Base-by-base conservation (phyloP, 2,113 vertebrate genomes). In the Gallinago jamesoni region DNA sequence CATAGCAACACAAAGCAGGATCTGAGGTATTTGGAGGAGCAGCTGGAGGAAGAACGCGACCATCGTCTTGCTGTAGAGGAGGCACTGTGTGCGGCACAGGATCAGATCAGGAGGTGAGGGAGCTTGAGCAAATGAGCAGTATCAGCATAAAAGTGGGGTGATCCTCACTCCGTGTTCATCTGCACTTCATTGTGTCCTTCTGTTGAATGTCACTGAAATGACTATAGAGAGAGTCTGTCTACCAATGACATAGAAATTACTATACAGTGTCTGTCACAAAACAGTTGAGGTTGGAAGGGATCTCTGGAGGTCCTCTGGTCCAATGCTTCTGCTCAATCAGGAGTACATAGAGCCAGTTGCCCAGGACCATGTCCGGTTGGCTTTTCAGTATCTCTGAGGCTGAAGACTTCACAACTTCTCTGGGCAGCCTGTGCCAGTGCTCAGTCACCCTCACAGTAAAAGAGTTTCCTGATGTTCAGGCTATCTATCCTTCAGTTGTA, bases 11-110 rank as follows among this genome's bases (percentile, higher is more conserved):
- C 96, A 45, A 98, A 93, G 81, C 96, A 69, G 90, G 98, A 98
- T 77, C 74, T 98, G 80, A 94, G 33, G 1, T 97, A 96, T 28
- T 78, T 99, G 10, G 99, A 99, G 97, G 98, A 99, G 92, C 98
- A 98, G 84, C 97, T 99, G 47, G 97, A 98, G 77, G 98, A 98
- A 55, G 98, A 98, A 24, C 98, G 97, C 67, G 98, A 99, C 57
- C 98, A 76, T 79, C 98, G 99, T 62, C 22, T 95, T 27, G 96
- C 96, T n/a, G 95, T 94, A 7, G 98, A 98, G 90, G 96, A 95
- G 31, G 96, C 96, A 0, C 97, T 98, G 8, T 89, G 92, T 9
- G 88, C 64, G 1, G 97, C 98, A 0, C 97, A 98, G 95, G 98
- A 98, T 31, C 97, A 98, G 69, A 95, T 98, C 67, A 95, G 94